Conservation (phyloP, 1,140 invertebrate species). For the Ylistrum balloti region DNA sequence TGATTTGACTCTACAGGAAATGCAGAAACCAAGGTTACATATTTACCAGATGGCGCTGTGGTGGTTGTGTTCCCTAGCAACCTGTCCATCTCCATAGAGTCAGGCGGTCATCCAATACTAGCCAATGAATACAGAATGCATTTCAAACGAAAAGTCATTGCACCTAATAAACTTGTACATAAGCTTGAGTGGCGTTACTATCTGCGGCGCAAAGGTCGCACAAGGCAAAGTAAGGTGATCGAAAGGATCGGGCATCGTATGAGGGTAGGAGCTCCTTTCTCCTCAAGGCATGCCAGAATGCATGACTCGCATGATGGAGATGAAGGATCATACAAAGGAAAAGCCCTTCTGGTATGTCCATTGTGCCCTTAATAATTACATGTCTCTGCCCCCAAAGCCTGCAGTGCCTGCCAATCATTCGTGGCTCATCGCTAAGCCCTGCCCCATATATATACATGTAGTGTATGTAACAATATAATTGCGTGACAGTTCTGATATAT, state of each 20-base stretch:
- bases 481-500: background rate
- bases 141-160: slow-evolving; percentile 95
- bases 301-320: slow-evolving; percentile 77
- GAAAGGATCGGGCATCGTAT: slow-evolving; percentile 77
- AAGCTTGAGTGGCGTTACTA: slow-evolving; percentile 96
- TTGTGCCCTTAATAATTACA: slow-evolving; percentile 30
- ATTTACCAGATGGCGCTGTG: slow-evolving; percentile 82
- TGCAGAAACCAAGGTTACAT: slow-evolving; percentile 80
- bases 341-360: slow-evolving; percentile 81
- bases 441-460: background rate
- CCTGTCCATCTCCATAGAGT: slow-evolving; percentile 82
- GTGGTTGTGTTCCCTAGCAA: slow-evolving; percentile 82
- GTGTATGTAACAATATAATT: background rate
- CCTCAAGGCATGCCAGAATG: slow-evolving; percentile 72
- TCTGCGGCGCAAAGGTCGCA: slow-evolving; percentile 77
- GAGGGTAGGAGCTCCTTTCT: slow-evolving; percentile 78
- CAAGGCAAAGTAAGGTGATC: slow-evolving; percentile 69
- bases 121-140: slow-evolving; percentile 90
- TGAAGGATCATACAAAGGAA: slow-evolving; percentile 76
- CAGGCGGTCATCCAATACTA: slow-evolving; percentile 92
- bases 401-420: slow-evolving; percentile 22
- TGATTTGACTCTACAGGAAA: slow-evolving; percentile 69
- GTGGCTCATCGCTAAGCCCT: background rate
- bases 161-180: slow-evolving; percentile 89
- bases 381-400: slow-evolving; percentile 29